These are phyloP conservation scores for Bos indicus DNA, from an alignment of 2,113 vertebrate species.

Conservation along the genomic window DNA sequence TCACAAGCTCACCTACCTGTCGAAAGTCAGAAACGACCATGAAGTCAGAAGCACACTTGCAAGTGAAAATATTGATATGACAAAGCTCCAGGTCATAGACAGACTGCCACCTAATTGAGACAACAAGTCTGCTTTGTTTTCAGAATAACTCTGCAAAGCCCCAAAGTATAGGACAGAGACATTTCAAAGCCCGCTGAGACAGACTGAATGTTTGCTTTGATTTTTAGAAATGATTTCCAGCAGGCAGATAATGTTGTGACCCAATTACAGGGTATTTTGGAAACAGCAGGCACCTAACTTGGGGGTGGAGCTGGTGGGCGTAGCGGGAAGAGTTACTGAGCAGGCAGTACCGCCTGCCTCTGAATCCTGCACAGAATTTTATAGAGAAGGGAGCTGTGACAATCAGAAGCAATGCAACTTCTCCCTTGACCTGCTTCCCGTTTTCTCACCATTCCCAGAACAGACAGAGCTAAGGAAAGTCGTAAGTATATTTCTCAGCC, in stretches of 20 bases:
- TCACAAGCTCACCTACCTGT: not conserved
- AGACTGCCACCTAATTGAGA: not conserved
- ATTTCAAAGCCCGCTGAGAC: not conserved
- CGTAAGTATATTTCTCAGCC: constrained; percentile 29
- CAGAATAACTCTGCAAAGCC: not conserved
- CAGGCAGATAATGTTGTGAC: constrained; percentile 49
- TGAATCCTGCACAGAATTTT: not conserved
- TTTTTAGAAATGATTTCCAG: constrained; percentile 56
- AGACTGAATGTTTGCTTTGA: not conserved
- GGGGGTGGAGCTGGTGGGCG: constrained; percentile 25
- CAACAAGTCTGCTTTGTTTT: not conserved
- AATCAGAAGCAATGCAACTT: not conserved
- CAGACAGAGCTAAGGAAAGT: constrained; percentile 53
- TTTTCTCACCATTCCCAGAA: constrained; percentile 62
- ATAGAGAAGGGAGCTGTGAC: not conserved
- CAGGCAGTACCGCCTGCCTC: constrained; percentile 45
- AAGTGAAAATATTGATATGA: not conserved
- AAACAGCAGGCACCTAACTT: constrained; percentile 10
- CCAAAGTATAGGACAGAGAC: not conserved
- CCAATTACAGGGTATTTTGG: constrained; percentile 50
- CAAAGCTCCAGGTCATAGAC: not conserved
- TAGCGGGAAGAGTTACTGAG: not conserved
- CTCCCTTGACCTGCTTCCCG: constrained; percentile 52
- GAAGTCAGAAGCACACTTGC: not conserved
- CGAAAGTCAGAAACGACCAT: not conserved